Evolutionary conservation across 2,888 invertebrate genomes (phyloP), one percentile per base, ranked within the genome.

Genomic region (Acronicta aceris): DNA sequence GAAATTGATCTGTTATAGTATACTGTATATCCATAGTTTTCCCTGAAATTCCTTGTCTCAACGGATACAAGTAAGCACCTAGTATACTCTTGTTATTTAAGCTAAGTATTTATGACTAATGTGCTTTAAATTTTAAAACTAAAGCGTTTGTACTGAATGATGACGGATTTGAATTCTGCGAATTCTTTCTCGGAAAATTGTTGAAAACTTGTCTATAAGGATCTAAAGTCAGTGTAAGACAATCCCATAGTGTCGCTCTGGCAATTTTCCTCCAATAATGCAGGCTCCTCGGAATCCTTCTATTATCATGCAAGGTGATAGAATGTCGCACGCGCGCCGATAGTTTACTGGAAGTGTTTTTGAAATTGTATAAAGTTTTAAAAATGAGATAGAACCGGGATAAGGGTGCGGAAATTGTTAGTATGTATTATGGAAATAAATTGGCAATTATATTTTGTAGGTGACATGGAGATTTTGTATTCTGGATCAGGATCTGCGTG

Each of bases 361-460:
- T 46, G 38, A 69, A 56, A 74, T 72, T 65, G 64, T 71, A 55
- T 66, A 54, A 66, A 71, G 66, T 61, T 71, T 69, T 66, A 57
- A 66, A 71, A 70, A 57, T 71, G 56, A 50, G 21, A 45, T 17
- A 33, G 50, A 55, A 57, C 50, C 13, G 5, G 46, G 61, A 41
- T 55, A 49, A 61, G 66, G 54, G 57, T 27, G 1, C 17, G 61
- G 42, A 49, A 66, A 66, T 66, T 66, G 66, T 51, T 60, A 54
- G 48, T 66, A 47, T 66, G 48, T 66, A 47, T 66, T 71, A 71
- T 55, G 51, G 62, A 57, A 52, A 71, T 58, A 66, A 61, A 70
- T 70, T 70, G 66, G 46, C 51, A 43, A 61, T 54, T 61, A 21
- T 41, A 49, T 56, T 45, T 47, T 48, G 36, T 54, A 41, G 38